Evolutionary conservation across 2,113 vertebrate genomes (phyloP).

Genomic region (Pseudorhombus dupliciocellatus): DNA sequence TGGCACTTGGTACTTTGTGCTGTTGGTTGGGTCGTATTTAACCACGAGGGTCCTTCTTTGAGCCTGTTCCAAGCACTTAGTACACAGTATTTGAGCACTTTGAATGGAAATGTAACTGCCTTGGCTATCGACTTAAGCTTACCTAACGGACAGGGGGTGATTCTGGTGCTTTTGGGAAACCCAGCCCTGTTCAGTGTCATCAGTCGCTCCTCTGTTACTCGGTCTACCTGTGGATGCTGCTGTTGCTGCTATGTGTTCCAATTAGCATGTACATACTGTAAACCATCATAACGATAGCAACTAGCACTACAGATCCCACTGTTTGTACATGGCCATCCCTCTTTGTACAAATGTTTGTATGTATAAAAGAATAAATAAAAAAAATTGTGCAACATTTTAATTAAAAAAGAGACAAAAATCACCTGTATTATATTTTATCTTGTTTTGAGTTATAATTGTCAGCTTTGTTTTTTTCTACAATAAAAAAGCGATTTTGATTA

Average conservation of each 20-base stretch:
- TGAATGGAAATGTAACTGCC: constrained; percentile 52
- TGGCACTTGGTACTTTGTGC: constrained; percentile 55
- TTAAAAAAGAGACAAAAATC: constrained; percentile 77
- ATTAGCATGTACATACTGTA: constrained; percentile 92
- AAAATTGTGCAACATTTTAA: constrained; percentile 79
- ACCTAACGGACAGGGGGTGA: constrained; percentile 24
- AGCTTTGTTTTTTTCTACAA: constrained; percentile 69
- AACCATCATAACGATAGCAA: constrained; percentile 89
- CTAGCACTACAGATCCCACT: constrained; percentile 86
- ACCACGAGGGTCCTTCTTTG: constrained; percentile 33
- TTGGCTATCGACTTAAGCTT: constrained; percentile 44
- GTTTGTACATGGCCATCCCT: constrained; percentile 86
- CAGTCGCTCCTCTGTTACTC: constrained; percentile 54
- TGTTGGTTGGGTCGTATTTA: constrained; percentile 50
- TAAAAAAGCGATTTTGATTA: constrained; percentile 81
- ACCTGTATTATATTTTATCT: constrained; percentile 84
- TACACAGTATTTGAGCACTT: constrained; percentile 69
- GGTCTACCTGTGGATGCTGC: constrained; percentile 80
- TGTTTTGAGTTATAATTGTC: constrained; percentile 82
- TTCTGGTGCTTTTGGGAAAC: constrained; percentile 71
- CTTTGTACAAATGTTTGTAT: constrained; percentile 90
- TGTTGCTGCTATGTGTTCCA: constrained; percentile 79
- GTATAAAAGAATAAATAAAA: constrained; percentile 81
- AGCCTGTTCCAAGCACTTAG: constrained; percentile 61
- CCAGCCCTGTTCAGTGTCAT: constrained; percentile 52